These are phyloP conservation scores for Hoplostethus mediterraneus DNA, from an alignment of 2,797 vertebrate species.

Conservation along the genomic window DNA sequence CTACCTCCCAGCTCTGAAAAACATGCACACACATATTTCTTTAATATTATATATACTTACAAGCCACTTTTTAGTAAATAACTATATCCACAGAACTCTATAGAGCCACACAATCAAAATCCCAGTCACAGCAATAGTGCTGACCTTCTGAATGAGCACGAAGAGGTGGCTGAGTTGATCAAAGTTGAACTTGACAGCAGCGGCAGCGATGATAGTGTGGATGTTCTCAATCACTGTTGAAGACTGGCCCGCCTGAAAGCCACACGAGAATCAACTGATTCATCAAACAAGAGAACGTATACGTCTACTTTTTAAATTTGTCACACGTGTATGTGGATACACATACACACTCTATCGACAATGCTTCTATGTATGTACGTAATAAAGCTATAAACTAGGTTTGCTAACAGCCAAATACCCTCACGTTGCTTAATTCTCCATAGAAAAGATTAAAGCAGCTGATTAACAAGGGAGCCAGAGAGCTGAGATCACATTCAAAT, in stretches of 20 bases:
- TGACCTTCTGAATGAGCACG: constrained; percentile 97
- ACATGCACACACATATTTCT: constrained; percentile 3
- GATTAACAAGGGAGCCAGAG: too few species aligned
- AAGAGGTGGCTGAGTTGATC: constrained; percentile 98
- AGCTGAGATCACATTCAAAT: too few species aligned
- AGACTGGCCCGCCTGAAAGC: constrained; percentile 93
- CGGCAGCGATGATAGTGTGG: constrained; percentile 97
- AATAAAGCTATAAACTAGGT: too few species aligned
- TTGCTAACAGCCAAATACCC: background rate
- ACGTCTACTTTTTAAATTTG: background rate
- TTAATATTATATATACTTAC: background rate
- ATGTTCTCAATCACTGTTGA: constrained; percentile 99
- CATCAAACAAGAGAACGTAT: background rate
- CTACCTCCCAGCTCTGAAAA: constrained; percentile 95
- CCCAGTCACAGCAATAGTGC: constrained; percentile 3
- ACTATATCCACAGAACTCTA: background rate
- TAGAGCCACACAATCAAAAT: background rate
- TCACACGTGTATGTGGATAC: constrained; percentile 5
- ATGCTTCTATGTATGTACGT: background rate
- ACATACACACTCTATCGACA: background rate
- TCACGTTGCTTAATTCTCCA: too few species aligned
- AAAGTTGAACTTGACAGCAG: constrained; percentile 97
- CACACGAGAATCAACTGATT: constrained; percentile 11
- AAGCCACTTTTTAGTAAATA: background rate
- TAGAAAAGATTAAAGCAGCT: too few species aligned